phyloP scores from a whole-genome alignment of 1,140 invertebrate genomes.

The Anastatus disparis region DNA sequence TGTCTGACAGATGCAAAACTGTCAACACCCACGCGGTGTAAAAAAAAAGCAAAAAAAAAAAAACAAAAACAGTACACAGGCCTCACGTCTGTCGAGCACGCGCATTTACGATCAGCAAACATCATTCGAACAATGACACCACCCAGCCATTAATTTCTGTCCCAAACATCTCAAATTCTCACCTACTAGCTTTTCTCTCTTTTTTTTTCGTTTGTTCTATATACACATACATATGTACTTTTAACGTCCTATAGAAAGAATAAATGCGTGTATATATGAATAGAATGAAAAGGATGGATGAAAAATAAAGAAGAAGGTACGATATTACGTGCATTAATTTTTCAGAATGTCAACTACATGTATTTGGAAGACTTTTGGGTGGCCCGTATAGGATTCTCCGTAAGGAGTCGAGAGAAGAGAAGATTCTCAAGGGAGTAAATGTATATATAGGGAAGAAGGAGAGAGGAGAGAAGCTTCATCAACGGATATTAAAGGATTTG shows the following conservation, averaged over 20 bases:
- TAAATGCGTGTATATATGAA: constrained; percentile 47
- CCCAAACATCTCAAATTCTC: neutral
- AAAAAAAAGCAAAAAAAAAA: neutral
- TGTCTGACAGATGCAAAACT: constrained; percentile 31
- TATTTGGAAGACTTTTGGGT: neutral
- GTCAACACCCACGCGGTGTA: neutral
- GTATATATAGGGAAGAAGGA: constrained; percentile 43
- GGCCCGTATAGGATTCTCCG: neutral
- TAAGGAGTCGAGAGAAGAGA: constrained; percentile 9
- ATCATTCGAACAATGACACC: constrained; percentile 34
- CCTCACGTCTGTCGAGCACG: constrained; percentile 24
- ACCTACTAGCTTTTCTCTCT: neutral
- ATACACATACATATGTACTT: too few relatives aligned
- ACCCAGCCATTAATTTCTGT: constrained; percentile 31
- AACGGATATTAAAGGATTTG: constrained; percentile 67
- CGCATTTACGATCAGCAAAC: constrained; percentile 29
- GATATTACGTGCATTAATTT: constrained; percentile 61
- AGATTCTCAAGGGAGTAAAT: constrained; percentile 59
- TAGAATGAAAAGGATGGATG: constrained; percentile 43
- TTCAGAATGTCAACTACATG: constrained; percentile 65
- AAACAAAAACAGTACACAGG: neutral
- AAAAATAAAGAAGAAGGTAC: constrained; percentile 54
- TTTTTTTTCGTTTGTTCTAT: too few relatives aligned
- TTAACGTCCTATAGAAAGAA: constrained; percentile 48
- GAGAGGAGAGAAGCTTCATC: constrained; percentile 58